Evolutionary conservation across 2,888 invertebrate genomes (phyloP).

Genomic region (Ecliptopera silaceata): DNA sequence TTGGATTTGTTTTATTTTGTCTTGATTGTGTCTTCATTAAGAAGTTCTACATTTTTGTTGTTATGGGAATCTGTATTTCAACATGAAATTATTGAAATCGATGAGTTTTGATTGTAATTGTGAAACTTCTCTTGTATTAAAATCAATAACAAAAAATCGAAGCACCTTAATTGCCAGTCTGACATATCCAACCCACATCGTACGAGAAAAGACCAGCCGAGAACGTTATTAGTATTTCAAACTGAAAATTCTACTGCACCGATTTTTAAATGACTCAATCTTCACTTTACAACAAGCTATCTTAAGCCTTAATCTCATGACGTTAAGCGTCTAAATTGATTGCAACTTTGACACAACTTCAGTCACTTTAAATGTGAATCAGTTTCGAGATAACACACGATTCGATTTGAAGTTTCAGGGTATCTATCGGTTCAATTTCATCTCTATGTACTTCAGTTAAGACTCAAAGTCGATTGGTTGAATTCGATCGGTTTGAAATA

Average conservation of each 20-base stretch:
- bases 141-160: conserved; percentile 17
- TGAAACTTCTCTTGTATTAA: background rate
- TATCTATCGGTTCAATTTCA: conserved; percentile 49
- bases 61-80: background rate
- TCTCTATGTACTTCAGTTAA: conserved; percentile 50
- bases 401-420: conserved; percentile 61
- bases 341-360: conserved; percentile 42
- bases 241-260: conserved; percentile 49
- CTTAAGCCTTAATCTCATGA: conserved; percentile 43
- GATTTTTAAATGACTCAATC: conserved; percentile 47
- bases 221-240: conserved; percentile 69
- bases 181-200: conserved; percentile 58
- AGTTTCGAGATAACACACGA: conserved; percentile 69
- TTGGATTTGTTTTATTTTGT: conserved; percentile 21
- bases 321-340: conserved; percentile 53
- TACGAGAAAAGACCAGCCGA: conserved; percentile 51
- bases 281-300: conserved; percentile 35
- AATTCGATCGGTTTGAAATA: conserved; percentile 62
- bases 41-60: conserved; percentile 8
- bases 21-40: conserved; percentile 17
- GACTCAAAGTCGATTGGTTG: conserved; percentile 46
- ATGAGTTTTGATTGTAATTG: too few relatives aligned
- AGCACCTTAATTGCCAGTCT: conserved; percentile 53
- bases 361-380: conserved; percentile 59
- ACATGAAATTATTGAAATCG: background rate